phyloP scores from a whole-genome alignment of 2,113 vertebrate species.

The Phalacrocorax aristotelis region DNA sequence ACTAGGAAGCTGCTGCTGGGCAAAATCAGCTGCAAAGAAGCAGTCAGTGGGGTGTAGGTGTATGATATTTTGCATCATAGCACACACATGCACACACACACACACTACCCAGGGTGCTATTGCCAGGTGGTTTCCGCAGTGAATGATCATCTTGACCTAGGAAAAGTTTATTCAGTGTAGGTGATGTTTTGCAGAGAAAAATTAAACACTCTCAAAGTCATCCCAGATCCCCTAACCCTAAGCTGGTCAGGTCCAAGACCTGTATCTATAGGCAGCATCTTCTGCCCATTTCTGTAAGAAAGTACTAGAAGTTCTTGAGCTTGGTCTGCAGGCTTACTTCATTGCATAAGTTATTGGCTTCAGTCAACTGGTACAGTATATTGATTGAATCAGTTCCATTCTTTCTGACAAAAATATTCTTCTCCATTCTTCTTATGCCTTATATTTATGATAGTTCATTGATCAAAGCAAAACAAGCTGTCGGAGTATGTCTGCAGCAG shows the following conservation, averaged over 20 bases:
- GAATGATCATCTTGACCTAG: background rate
- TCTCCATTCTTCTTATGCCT: background rate
- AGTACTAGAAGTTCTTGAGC: background rate
- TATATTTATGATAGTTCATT: background rate
- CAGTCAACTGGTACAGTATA: background rate
- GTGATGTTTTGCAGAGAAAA: background rate
- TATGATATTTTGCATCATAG: rapidly evolving
- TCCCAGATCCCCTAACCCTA: background rate
- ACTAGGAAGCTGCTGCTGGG: background rate
- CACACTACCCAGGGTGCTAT: rapidly evolving
- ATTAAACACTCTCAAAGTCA: background rate
- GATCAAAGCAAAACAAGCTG: constrained; percentile 25
- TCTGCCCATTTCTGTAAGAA: background rate
- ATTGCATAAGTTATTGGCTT: background rate
- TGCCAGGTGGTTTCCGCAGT: background rate
- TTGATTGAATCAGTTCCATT: background rate
- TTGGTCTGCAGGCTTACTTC: background rate
- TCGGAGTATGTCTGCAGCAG: background rate
- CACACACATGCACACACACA: too few relatives aligned
- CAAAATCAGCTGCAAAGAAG: background rate
- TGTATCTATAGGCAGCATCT: background rate
- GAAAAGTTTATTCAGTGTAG: background rate
- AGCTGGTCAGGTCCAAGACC: background rate
- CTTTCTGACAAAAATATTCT: background rate
- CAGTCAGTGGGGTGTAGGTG: background rate